These are phyloP conservation scores for Temnothorax longispinosus DNA, from an alignment of 1,140 invertebrate species.

Conservation along the genomic window DNA sequence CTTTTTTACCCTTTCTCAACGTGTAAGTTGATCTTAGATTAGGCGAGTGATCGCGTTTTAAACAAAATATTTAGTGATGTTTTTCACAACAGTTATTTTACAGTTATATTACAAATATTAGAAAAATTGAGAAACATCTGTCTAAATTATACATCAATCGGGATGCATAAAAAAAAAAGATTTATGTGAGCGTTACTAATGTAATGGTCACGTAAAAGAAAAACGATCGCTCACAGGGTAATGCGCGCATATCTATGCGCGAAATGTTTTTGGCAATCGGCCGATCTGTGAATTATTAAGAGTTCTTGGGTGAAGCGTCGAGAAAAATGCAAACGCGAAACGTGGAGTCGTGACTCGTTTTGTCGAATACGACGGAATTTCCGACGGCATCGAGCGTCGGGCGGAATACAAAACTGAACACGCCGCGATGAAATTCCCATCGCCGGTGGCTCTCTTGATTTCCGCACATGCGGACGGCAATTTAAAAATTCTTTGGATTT, in stretches of 20 bases:
- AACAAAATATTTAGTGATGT: no score
- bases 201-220: background rate
- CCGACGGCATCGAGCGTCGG: slow-evolving; percentile 10
- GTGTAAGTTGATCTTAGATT: background rate
- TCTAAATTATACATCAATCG: background rate
- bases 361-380: slow-evolving; percentile 41
- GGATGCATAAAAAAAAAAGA: background rate
- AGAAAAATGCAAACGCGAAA: slow-evolving; percentile 28
- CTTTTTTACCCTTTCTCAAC: background rate
- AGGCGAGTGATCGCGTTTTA: background rate
- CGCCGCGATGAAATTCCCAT: slow-evolving; percentile 55
- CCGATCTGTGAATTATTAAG: slow-evolving; percentile 45
- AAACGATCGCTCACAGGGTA: no score
- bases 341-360: slow-evolving; percentile 21
- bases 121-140: background rate
- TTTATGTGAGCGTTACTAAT: background rate
- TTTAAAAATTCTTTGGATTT: slow-evolving; percentile 61
- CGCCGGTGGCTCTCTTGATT: slow-evolving; percentile 48
- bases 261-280: slow-evolving; percentile 9
- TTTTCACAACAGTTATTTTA: background rate
- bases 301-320: background rate
- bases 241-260: background rate
- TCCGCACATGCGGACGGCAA: slow-evolving; percentile 31
- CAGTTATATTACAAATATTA: background rate
- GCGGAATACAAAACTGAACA: slow-evolving; percentile 57